phyloP scores from a whole-genome alignment of 1,140 invertebrate genomes.

The Anadara kagoshimensis region DNA sequence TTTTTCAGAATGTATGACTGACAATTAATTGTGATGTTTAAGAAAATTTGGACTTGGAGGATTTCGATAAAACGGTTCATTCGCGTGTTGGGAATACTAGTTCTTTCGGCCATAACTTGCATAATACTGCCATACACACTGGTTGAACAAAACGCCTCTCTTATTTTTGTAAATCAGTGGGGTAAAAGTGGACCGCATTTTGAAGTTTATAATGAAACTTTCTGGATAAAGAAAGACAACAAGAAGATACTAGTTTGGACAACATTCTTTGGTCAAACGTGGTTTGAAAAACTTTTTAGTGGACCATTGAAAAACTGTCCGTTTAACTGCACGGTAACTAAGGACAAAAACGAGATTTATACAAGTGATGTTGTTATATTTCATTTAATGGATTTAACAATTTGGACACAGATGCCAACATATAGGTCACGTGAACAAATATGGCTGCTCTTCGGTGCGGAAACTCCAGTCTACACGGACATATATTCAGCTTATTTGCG shows the following conservation, averaged over 20 bases:
- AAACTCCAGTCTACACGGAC: slow-evolving; percentile 53
- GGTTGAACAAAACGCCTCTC: too few species aligned
- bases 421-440: slow-evolving; percentile 49
- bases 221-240: not conserved
- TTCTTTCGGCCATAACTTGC: too few species aligned
- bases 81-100: too few species aligned
- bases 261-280: slow-evolving; percentile 13
- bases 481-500: slow-evolving; percentile 26
- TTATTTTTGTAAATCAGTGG: too few species aligned
- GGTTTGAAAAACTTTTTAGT: not conserved
- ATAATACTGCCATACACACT: too few species aligned
- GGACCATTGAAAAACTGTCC: slow-evolving; percentile 9
- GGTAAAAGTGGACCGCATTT: too few species aligned
- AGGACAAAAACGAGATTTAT: slow-evolving; percentile 42
- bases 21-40: too few species aligned
- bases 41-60: too few species aligned
- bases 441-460: slow-evolving; percentile 56
- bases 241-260: slow-evolving; percentile 40
- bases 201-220: not conserved
- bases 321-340: slow-evolving; percentile 45
- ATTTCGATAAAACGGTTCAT: too few species aligned
- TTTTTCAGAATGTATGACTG: too few species aligned
- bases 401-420: slow-evolving; percentile 32
- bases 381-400: slow-evolving; percentile 46
- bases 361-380: slow-evolving; percentile 61